Conservation (phyloP, 2,797 vertebrate species). For the Sphenopsis melanotis region DNA sequence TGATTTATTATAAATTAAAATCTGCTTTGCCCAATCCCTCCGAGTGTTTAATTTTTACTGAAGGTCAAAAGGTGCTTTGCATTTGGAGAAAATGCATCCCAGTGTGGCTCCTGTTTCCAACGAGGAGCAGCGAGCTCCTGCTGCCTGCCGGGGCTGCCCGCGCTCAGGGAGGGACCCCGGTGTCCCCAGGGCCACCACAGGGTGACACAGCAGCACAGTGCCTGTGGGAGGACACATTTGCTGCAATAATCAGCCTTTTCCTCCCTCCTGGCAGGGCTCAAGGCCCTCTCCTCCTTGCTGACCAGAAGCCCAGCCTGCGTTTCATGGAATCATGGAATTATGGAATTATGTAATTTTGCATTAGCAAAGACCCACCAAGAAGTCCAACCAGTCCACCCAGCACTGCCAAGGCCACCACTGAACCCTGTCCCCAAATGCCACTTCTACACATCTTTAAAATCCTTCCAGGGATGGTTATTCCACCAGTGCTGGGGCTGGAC, state of each 20-base stretch:
- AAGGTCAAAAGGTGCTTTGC: slow-evolving; percentile 4
- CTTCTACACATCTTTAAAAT: neutral
- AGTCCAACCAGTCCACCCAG: neutral
- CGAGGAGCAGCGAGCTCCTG: fast-evolving
- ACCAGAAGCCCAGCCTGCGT: fast-evolving
- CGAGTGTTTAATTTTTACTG: neutral
- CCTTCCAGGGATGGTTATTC: neutral
- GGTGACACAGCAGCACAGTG: neutral
- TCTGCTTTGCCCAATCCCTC: neutral
- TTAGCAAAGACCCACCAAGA: neutral
- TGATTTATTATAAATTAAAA: slow-evolving; percentile 35
- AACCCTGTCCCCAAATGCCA: neutral
- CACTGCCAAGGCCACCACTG: neutral
- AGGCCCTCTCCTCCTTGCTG: neutral
- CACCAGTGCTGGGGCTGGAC: neutral
- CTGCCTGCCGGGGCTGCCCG: neutral
- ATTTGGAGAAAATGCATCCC: neutral
- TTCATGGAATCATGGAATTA: neutral
- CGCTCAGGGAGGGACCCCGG: fast-evolving
- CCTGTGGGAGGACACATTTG: fast-evolving
- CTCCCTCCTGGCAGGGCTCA: neutral
- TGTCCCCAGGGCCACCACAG: neutral
- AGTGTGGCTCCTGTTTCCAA: neutral
- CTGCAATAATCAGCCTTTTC: neutral
- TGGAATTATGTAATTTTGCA: fast-evolving